Evolutionary conservation across 1,140 invertebrate species (phyloP).

Genomic region (Drosophila kurseongensis): DNA sequence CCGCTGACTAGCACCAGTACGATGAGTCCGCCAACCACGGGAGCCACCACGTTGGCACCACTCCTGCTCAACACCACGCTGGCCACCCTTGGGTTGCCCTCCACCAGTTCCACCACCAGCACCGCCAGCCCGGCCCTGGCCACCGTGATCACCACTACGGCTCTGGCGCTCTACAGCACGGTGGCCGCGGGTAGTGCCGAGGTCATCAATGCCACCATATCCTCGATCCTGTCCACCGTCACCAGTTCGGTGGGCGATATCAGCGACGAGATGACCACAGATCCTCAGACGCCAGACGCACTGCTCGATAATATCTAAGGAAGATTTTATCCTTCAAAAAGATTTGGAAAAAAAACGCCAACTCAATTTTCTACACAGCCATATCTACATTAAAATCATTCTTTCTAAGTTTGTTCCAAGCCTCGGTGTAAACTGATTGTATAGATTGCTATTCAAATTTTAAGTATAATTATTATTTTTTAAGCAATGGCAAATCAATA

Average conservation of each 20-base stretch:
- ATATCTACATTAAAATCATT: conserved; percentile 12
- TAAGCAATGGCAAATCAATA: not conserved
- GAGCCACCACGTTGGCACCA: conserved; percentile 46
- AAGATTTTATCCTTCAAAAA: not conserved
- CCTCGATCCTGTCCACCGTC: conserved; percentile 65
- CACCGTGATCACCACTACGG: conserved; percentile 71
- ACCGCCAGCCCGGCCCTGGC: conserved; percentile 57
- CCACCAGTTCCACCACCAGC: conserved; percentile 27
- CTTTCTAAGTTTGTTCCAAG: not conserved
- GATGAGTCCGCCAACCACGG: conserved; percentile 31
- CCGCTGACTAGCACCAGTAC: conserved; percentile 55
- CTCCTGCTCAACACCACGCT: conserved; percentile 70
- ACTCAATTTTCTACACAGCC: conserved; percentile 1
- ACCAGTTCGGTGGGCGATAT: conserved; percentile 71
- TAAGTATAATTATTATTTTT: not conserved
- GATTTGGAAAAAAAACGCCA: not conserved
- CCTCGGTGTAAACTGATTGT: not conserved
- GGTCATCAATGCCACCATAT: conserved; percentile 65
- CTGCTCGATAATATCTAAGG: conserved; percentile 77
- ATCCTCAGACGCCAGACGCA: conserved; percentile 78
- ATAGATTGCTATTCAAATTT: not conserved
- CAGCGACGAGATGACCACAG: conserved; percentile 73
- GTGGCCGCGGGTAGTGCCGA: conserved; percentile 65
- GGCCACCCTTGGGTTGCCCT: conserved; percentile 14
- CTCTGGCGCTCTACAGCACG: conserved; percentile 63